Conservation (phyloP, 2,797 vertebrate species). For the Sebastes miniatus region DNA sequence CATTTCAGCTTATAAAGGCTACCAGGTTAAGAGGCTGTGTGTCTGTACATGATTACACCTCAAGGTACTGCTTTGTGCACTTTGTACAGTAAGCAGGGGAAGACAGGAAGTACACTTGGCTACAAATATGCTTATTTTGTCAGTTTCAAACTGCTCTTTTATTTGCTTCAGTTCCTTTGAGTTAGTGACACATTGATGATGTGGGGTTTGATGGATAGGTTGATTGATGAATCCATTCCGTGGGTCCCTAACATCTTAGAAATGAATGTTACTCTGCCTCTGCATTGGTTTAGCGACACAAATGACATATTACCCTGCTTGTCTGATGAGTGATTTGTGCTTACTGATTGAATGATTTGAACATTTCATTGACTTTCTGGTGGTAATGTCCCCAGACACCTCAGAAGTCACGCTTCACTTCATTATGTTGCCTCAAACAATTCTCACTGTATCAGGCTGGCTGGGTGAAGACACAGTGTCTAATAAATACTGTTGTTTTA, state of each 20-base stretch:
- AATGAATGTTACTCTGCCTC: neutral
- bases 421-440: conserved; percentile 3
- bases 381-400: neutral
- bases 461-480: neutral
- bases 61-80: neutral
- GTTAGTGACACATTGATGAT: neutral
- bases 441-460: neutral
- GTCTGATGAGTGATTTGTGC: conserved; percentile 8
- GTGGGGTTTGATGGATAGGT: neutral
- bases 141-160: neutral
- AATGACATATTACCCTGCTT: neutral
- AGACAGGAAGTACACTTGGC: conserved; percentile 24
- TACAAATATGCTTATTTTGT: neutral
- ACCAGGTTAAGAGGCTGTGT: neutral
- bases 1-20: neutral
- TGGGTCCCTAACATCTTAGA: neutral
- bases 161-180: neutral
- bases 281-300: conserved; percentile 1
- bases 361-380: conserved; percentile 28
- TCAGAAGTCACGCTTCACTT: conserved; percentile 15
- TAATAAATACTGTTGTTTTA: neutral
- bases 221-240: neutral
- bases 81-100: neutral
- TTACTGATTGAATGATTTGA: conserved; percentile 37
- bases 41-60: neutral